These are phyloP conservation scores for Apodemia hepburni DNA, from an alignment of 2,888 invertebrate genomes.

Conservation along the genomic window DNA sequence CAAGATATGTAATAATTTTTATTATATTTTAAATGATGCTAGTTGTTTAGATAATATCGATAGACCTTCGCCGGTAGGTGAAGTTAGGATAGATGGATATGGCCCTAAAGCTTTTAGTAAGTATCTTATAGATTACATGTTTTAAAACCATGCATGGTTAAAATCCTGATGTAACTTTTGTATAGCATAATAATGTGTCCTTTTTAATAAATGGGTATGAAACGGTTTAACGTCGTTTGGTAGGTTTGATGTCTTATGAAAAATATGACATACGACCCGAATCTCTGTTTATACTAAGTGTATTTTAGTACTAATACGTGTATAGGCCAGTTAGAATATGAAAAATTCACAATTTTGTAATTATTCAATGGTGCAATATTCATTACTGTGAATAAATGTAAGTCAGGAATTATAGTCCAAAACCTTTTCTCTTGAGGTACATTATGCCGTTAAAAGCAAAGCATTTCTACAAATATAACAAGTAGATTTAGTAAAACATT, in stretches of 20 bases:
- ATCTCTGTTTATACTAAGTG: slow-evolving; percentile 25
- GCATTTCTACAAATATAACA: neutral
- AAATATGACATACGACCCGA: slow-evolving; percentile 31
- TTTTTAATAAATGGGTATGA: slow-evolving; percentile 36
- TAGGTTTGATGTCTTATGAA: slow-evolving; percentile 41
- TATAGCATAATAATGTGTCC: slow-evolving; percentile 58
- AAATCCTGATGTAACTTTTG: slow-evolving; percentile 47
- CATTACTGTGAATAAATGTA: neutral
- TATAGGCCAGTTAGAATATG: neutral
- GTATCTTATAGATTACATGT: slow-evolving; percentile 60
- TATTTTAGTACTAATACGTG: neutral
- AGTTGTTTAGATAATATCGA: slow-evolving; percentile 55
- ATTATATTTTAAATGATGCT: slow-evolving; percentile 73
- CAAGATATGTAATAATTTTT: slow-evolving; percentile 63
- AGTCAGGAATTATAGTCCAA: neutral
- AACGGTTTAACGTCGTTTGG: slow-evolving; percentile 38
- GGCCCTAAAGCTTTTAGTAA: slow-evolving; percentile 69
- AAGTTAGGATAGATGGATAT: slow-evolving; percentile 50
- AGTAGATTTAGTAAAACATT: too few species aligned
- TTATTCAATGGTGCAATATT: neutral
- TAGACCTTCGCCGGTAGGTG: slow-evolving; percentile 50
- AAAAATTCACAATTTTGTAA: neutral
- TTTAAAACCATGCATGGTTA: slow-evolving; percentile 50
- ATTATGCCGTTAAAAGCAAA: neutral
- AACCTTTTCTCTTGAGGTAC: neutral